phyloP scores from a whole-genome alignment of 92 coral and sea anemone genomes.

The Pocillopora grandis region DNA sequence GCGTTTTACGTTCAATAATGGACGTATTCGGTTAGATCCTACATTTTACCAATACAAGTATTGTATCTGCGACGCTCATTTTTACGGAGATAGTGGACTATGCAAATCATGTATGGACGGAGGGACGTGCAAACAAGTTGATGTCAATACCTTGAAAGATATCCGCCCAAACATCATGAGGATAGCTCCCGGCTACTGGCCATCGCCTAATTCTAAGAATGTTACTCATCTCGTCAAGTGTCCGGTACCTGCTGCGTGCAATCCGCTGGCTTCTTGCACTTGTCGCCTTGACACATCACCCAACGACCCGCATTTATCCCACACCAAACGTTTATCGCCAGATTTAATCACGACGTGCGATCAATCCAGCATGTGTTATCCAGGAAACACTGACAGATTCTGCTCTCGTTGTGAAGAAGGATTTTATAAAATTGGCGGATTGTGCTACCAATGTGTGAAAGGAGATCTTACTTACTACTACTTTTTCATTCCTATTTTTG shows the following conservation, averaged over 20 bases:
- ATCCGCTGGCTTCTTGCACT: constrained; percentile 49
- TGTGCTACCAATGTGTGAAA: constrained; percentile 51
- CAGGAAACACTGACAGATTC: constrained; percentile 61
- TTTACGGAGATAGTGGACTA: constrained; percentile 51
- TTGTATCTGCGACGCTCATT: constrained; percentile 62
- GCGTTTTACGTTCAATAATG: constrained; percentile 49
- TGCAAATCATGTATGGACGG: constrained; percentile 56
- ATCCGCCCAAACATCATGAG: constrained; percentile 45
- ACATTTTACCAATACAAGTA: constrained; percentile 44
- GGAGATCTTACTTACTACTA: constrained; percentile 36
- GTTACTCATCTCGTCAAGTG: constrained; percentile 58
- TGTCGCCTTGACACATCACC: constrained; percentile 31
- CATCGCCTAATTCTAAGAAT: constrained; percentile 49
- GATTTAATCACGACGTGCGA: constrained; percentile 45
- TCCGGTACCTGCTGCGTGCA: constrained; percentile 49
- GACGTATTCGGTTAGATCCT: constrained; percentile 57
- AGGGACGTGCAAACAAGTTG: constrained; percentile 11
- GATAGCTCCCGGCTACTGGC: constrained; percentile 54
- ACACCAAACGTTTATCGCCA: not conserved
- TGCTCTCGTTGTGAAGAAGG: constrained; percentile 58
- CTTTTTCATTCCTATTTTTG: constrained; percentile 46
- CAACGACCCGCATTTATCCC: not conserved
- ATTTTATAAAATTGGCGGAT: constrained; percentile 57
- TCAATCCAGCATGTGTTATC: constrained; percentile 45
- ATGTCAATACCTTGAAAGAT: constrained; percentile 10